Base-by-base conservation (phyloP, 1,140 invertebrate genomes). In the Bombus affinis region DNA sequence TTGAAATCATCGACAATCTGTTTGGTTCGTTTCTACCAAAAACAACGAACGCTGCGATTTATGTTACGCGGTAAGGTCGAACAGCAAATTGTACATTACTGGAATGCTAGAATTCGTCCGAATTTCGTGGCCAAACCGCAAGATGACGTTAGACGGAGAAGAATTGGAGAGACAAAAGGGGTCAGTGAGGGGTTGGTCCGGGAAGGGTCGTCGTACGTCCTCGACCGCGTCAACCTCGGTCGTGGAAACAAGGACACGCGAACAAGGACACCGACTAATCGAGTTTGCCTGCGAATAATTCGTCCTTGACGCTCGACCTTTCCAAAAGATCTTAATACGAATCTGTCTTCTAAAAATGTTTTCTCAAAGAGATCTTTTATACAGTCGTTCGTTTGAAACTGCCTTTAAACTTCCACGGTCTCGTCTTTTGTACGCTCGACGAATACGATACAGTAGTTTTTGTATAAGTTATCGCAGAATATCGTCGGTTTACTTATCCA, bases 1-100 rank as follows among this genome's bases (percentile, higher is more conserved):
- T n/a, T n/a, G 22, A 62, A n/a, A 62, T 0, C 28, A 13, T 62
- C 28, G 15, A 0, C 47, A 0, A 53, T 53, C 0, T 2, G 0
- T 6, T 22, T 22, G 47, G 47, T 22, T 22, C 5, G 0, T 53
- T 53, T 22, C 47, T 8, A 22, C 18, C 47, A 6, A 22, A 53
- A 53, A 53, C 6, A 22, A 1, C 47, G 18, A 8, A 53, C 47
- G 8, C 13, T 22, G 47, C 18, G 47, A 53, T 22, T 22, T 53
- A 6, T 53, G 22, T 8, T 8, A 18, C 47, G 47, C 47, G 8
- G 18, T 2, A 22, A 22, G 5, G 47, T 22, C 0, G 18, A 53
- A 53, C 47, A 53, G 22, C 47, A 3, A 8, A 53, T 22, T 8
- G 18, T 22, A 37, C 8, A 1, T 3, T 35, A 6, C 32, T 9